Base-by-base conservation (phyloP, 2,888 invertebrate genomes). In the Yponomeuta malinellus region DNA sequence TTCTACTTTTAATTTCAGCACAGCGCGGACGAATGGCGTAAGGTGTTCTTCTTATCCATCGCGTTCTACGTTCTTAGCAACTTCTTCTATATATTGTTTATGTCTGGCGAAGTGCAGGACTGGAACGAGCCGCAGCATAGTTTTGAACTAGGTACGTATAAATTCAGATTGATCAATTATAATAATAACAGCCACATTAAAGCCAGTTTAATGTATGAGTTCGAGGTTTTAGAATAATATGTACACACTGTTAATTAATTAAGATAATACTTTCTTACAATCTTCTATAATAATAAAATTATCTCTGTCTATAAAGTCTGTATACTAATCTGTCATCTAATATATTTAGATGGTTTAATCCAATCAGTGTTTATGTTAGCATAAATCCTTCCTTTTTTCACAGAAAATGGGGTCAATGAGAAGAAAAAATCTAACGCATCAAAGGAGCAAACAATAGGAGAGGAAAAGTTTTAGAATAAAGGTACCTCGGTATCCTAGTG, bases 1-100 rank as follows among this genome's bases (percentile, higher is more conserved):
- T 43, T 52, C 15, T 52, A 37, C 23, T 72, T 64, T 72, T 72
- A 33, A 73, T 89, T 86, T 0, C 85, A 95, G 94, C 83, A 85
- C 5, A 86, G 89, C 63, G 88, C 92, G 0, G 77, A 82, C 0
- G 93, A 93, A 73, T 95, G 95, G 95, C 83, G 93, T 66, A 93
- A 91, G 48, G 94, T 95, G 29, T 95, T 95, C 83, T 94, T 94
- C 79, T 87, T 95, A n/a, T 93, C 95, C 0, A 91, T 94, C 0
- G 88, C 83, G 0, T 89, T 95, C 75, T 94, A 94, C 79, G 91
- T 94, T 77, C 73, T 94, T 10, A 90, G 93, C 48, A 94, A 94
- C 78, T 80, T 94, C 73, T 87, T 95, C 78, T 95, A 93, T 76
- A 74, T 95, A 10, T 76, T 94, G 67, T 95, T 94, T 79, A 94